Percentiles rank a stretch among this genome's conserved stretches.
Evolutionary conservation across 2,113 vertebrate species (phyloP).

Genomic region (Sorex araneus): DNA sequence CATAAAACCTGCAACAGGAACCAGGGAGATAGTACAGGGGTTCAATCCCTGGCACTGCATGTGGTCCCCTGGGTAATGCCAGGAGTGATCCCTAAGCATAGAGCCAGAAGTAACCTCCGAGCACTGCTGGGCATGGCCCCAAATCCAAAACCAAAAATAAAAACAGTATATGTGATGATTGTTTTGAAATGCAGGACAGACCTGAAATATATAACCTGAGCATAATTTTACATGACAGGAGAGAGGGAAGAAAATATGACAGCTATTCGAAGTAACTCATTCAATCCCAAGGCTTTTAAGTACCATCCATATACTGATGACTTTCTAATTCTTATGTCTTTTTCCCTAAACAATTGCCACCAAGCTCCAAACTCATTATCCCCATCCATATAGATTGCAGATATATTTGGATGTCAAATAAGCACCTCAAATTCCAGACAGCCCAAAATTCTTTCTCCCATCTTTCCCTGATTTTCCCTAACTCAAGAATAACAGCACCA

Average conservation of each 20-base stretch:
- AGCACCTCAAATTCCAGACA: conserved; percentile 42
- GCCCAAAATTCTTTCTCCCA: conserved; percentile 2
- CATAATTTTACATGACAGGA: conserved; percentile 23
- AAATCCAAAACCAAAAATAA: too few species aligned
- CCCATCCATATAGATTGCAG: neutral
- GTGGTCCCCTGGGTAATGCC: too few species aligned
- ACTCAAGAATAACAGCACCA: conserved; percentile 25
- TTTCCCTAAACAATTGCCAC: neutral
- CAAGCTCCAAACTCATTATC: conserved; percentile 27
- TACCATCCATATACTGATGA: neutral
- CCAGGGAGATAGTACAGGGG: too few species aligned
- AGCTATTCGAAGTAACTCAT: conserved; percentile 16
- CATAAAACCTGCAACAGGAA: too few species aligned
- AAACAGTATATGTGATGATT: too few species aligned
- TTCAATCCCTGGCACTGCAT: too few species aligned
- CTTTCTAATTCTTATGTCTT: conserved; percentile 38
- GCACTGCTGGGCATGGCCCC: too few species aligned
- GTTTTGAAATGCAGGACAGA: neutral
- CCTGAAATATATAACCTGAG: neutral
- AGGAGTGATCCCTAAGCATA: too few species aligned
- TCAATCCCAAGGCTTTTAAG: conserved; percentile 33
- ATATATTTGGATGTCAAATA: conserved; percentile 40
- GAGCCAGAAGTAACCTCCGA: too few species aligned
- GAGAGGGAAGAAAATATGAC: neutral
- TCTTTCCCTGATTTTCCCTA: neutral